These are phyloP conservation scores for Polyploca ridens DNA, from an alignment of 2,888 invertebrate species.

Conservation along the genomic window DNA sequence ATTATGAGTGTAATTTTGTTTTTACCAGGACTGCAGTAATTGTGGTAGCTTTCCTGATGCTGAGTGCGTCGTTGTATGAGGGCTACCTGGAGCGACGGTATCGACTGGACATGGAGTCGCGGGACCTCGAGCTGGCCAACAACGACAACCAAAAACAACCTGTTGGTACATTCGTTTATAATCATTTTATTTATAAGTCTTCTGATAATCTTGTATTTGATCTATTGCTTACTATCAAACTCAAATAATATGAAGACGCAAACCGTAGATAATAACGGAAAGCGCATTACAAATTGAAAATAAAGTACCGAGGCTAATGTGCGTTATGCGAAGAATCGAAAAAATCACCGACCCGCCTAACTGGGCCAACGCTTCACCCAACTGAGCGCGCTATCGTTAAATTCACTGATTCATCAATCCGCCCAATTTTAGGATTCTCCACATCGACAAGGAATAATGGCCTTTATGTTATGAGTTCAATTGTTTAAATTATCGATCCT, in stretches of 20 bases:
- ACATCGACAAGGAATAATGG: not conserved
- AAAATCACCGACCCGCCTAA: conserved; percentile 30
- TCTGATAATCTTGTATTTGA: no score
- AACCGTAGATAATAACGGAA: no score
- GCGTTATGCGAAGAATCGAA: conserved; percentile 19
- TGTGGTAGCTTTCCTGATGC: conserved; percentile 81
- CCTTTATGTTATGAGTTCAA: not conserved
- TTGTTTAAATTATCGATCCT: not conserved
- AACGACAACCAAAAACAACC: conserved; percentile 74
- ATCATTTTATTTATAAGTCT: conserved; percentile 19
- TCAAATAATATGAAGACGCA: no score
- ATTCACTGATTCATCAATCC: conserved; percentile 25
- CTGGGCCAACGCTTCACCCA: conserved; percentile 17
- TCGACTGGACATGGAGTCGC: conserved; percentile 62
- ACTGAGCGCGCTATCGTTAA: conserved; percentile 23
- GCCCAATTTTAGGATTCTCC: conserved; percentile 19
- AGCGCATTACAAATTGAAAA: not conserved
- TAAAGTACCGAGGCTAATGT: not conserved
- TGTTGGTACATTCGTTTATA: conserved; percentile 67
- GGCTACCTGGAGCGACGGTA: conserved; percentile 76
- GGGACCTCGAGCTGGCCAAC: conserved; percentile 76
- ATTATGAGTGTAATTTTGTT: conserved; percentile 18
- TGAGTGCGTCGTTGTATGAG: conserved; percentile 87
- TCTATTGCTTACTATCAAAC: no score
- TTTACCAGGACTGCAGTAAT: conserved; percentile 79